Conservation (phyloP, 2,113 vertebrate species). For the Catharus fuscescens region DNA sequence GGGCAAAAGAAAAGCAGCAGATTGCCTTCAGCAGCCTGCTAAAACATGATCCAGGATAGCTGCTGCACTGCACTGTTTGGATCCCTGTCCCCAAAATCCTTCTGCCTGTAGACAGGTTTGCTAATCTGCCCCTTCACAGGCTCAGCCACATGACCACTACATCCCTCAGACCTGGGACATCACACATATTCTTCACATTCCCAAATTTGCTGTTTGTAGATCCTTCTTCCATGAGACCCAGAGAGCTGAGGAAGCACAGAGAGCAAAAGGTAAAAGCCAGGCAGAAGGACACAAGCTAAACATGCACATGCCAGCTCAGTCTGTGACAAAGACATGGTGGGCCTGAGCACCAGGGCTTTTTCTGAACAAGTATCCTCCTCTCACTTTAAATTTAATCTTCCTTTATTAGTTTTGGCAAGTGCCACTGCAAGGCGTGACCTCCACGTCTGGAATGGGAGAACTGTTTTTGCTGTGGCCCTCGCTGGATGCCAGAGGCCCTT, state of each 20-base stretch:
- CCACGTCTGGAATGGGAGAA: neutral
- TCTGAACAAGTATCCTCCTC: neutral
- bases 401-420: neutral
- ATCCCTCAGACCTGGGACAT: neutral
- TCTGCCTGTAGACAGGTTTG: neutral
- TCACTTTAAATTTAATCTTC: neutral
- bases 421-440: neutral
- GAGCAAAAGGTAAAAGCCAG: neutral
- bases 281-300: neutral
- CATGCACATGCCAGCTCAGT: neutral
- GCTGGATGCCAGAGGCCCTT: neutral
- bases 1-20: neutral
- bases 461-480: neutral
- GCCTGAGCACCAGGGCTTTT: neutral
- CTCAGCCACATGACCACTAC: accelerated
- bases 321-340: neutral
- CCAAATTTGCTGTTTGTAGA: neutral
- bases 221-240: neutral
- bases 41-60: accelerated
- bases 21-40: neutral
- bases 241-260: neutral
- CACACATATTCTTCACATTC: neutral
- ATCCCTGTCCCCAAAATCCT: neutral
- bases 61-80: neutral
- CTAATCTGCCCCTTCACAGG: neutral